These are phyloP conservation scores for Limnodromus scolopaceus DNA, from an alignment of 2,797 vertebrate genomes.

Conservation along the genomic window DNA sequence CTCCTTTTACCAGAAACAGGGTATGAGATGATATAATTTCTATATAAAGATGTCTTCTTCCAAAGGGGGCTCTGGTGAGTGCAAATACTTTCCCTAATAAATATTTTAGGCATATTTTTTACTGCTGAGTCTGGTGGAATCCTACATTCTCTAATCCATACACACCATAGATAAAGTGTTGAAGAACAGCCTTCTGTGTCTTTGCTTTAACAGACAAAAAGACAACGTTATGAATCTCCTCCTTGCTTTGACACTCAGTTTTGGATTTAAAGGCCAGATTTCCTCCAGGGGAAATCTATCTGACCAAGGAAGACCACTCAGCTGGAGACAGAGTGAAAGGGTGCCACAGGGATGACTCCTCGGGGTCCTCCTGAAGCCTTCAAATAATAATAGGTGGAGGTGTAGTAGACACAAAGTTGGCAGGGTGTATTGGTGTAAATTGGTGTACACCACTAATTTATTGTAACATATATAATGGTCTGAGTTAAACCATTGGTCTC, in stretches of 20 bases:
- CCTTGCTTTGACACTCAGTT: background rate
- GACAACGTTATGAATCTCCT: background rate
- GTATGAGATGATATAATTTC: background rate
- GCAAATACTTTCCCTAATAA: background rate
- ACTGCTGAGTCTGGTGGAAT: background rate
- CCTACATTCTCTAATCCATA: background rate
- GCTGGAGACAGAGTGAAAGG: background rate
- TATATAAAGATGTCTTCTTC: background rate
- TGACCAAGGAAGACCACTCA: background rate
- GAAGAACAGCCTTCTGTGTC: too few species aligned
- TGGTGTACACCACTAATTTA: background rate
- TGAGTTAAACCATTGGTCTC: background rate
- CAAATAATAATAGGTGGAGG: fast-evolving
- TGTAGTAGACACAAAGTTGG: fast-evolving
- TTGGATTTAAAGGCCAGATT: background rate
- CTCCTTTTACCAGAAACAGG: background rate
- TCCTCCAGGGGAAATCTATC: background rate
- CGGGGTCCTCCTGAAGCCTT: background rate
- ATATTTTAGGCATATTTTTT: background rate
- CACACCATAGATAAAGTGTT: fast-evolving
- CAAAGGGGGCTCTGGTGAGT: background rate
- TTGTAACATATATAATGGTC: fast-evolving
- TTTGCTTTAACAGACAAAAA: background rate
- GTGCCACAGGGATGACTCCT: background rate
- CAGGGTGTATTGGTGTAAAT: too few species aligned